Base-by-base conservation (phyloP, 1,140 invertebrate species). In the Zeugodacus cucurbitae region DNA sequence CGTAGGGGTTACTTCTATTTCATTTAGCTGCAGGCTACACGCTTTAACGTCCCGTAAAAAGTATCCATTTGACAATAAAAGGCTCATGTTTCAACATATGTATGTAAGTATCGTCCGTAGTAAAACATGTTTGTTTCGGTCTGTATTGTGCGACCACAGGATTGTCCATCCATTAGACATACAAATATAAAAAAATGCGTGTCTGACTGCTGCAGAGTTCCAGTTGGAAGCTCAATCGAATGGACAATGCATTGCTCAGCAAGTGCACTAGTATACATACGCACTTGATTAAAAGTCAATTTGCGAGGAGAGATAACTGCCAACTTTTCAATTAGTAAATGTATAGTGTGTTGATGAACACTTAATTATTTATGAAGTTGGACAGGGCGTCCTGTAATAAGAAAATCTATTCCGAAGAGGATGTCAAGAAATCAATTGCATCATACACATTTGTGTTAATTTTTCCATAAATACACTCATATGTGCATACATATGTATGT, bases 321-420 rank as follows among this genome's bases (percentile, higher is more conserved):
- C 29, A 82, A 82, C 74, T 82, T 82, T n/a, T 44, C 74, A 82
- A 82, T 82, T 82, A 82, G 41, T n/a, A 82, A 54, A 26, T 26
- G 74, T 44, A 37, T 48, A 41, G 37, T 82, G n/a, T 29, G n/a
- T 62, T 26, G 41, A 26, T 82, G 37, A 82, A 10, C 44, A 82
- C 74, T 82, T 82, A 82, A 82, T 82, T 82, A 82, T 82, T 82
- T 44, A 82, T 82, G 74, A 48, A 48, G 34, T 82, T 82, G 44
- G 22, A n/a, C n/a, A 82, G 8, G 74, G 41, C n/a, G 20, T 22
- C 3, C 14, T 5, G 22, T 41, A 82, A 82, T 29, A 54, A 82
- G 26, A 74, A 48, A 74, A 48, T 48, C 26, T n/a, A 48, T 48
- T 26, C 37, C 44, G 22, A n/a, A 48, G 48, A 82, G 74, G 74